A percentile compares a stretch with the other conserved stretches of the same genome.
phyloP scores from a whole-genome alignment of 2,797 vertebrate genomes.

The Muscicapa comitata region DNA sequence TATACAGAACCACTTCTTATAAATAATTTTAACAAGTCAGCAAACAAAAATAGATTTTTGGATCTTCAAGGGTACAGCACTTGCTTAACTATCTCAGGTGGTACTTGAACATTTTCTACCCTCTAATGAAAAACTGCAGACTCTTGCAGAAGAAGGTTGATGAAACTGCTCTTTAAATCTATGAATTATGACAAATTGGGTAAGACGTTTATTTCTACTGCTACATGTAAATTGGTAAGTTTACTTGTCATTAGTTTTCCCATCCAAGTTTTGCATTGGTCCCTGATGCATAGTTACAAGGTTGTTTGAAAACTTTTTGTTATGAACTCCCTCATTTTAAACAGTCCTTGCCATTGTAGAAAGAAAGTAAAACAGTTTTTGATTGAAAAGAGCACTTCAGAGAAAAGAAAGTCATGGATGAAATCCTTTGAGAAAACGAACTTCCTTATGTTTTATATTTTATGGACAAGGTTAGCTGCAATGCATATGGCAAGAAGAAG shows the following conservation, averaged over 20 bases:
- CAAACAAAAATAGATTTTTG: neutral
- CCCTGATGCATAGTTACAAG: neutral
- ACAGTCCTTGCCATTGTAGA: neutral
- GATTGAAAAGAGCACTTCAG: neutral
- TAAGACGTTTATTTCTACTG: neutral
- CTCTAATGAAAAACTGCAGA: neutral
- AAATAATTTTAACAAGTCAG: neutral
- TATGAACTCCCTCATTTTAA: neutral
- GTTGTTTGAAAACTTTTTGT: neutral
- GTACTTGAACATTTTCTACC: neutral
- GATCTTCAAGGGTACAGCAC: neutral
- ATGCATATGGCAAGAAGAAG: neutral
- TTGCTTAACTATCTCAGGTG: neutral
- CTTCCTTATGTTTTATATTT: neutral
- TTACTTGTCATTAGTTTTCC: neutral
- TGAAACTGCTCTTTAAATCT: neutral
- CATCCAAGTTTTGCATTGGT: neutral
- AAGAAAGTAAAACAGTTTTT: neutral
- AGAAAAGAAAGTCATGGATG: neutral
- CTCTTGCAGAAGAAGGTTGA: neutral
- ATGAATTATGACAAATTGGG: neutral
- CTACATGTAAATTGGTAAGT: neutral
- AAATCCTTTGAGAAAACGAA: neutral
- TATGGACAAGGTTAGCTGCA: neutral
- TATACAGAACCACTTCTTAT: neutral